Percentiles rank a stretch among this genome's conserved stretches.
Conservation (phyloP, 2,113 vertebrate species). For the Crotalus viridis region DNA sequence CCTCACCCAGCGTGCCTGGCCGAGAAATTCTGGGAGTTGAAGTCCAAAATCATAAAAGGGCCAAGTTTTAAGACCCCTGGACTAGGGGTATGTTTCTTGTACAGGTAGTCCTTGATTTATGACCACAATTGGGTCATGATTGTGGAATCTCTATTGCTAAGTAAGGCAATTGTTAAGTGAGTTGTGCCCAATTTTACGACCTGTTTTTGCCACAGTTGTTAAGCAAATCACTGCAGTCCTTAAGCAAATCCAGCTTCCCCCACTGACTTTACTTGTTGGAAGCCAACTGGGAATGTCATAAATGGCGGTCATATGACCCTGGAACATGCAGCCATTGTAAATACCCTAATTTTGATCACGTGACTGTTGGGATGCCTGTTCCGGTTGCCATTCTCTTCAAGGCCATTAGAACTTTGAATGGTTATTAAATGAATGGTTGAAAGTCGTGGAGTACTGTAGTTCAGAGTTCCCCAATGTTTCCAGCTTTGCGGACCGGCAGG, state of each 20-base stretch:
- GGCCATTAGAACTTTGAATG: neutral
- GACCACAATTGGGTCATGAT: neutral
- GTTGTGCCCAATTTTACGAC: neutral
- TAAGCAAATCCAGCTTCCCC: no score
- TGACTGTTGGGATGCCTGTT: neutral
- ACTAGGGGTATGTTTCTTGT: neutral
- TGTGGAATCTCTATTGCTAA: neutral
- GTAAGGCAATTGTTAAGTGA: neutral
- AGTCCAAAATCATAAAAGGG: no score
- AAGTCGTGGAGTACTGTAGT: neutral
- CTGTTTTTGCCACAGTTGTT: no score
- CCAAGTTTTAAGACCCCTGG: no score
- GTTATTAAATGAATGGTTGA: neutral
- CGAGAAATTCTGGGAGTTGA: no score
- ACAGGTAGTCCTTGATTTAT: neutral
- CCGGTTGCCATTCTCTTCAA: neutral
- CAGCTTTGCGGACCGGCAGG: no score
- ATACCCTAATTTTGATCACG: neutral
- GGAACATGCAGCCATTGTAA: neutral
- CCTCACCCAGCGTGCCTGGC: no score
- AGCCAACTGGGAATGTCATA: no score
- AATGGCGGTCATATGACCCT: neutral
- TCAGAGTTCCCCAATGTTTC: neutral
- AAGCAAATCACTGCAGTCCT: no score
- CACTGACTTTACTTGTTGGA: no score